These are phyloP conservation scores for Pleuronectes platessa DNA, from an alignment of 2,113 vertebrate genomes.

Conservation along the genomic window DNA sequence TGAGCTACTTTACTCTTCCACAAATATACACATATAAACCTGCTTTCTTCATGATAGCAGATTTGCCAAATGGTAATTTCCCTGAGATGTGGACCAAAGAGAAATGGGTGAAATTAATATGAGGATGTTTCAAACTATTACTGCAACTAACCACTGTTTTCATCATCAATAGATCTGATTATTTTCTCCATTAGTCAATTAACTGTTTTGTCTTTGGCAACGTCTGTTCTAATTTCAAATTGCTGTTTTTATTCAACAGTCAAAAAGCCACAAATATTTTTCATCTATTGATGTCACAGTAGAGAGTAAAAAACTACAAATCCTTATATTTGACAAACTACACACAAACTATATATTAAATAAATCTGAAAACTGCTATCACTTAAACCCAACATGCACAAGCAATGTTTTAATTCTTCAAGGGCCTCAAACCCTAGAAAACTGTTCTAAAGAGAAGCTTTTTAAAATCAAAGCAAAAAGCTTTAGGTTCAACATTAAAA, in stretches of 20 bases:
- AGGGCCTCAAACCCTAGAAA: no score
- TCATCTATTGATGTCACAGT: no score
- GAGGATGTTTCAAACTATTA: neutral
- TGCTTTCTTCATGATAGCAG: conserved; percentile 20
- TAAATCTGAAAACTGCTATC: no score
- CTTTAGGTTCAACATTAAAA: neutral
- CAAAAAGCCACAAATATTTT: neutral
- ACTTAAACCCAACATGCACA: no score
- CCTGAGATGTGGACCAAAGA: neutral
- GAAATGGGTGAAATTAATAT: neutral
- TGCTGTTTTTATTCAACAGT: neutral
- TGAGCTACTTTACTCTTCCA: conserved; percentile 57
- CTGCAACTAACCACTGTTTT: neutral
- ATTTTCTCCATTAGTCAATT: no score
- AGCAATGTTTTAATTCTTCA: no score
- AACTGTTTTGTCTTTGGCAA: no score
- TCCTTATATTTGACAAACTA: no score
- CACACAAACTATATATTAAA: no score
- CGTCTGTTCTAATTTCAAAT: no score
- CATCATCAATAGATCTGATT: neutral
- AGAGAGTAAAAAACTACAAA: neutral
- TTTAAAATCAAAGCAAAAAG: neutral
- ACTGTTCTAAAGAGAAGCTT: neutral
- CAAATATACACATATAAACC: conserved; percentile 51
- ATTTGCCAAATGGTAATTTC: neutral